phyloP scores from a whole-genome alignment of 2,888 invertebrate genomes.

The Xanthorhoe designata region DNA sequence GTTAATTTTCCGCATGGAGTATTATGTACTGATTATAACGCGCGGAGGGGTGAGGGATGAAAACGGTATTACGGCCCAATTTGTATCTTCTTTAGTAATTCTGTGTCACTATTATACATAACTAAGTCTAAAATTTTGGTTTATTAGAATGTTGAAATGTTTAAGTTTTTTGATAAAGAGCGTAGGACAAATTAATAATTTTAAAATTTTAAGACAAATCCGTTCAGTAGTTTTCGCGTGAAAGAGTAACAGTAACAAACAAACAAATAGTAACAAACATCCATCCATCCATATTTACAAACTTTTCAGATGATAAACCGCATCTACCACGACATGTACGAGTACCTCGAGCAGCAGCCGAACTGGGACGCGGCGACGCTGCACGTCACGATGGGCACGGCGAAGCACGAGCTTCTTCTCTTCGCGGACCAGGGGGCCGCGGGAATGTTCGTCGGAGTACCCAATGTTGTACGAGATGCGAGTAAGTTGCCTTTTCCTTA shows the following conservation, averaged over 20 bases:
- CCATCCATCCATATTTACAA: too few relatives aligned
- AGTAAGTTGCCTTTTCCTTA: conserved; percentile 53
- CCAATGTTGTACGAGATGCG: conserved; percentile 61
- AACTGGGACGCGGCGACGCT: conserved; percentile 69
- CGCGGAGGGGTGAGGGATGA: background rate
- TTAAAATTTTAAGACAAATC: too few relatives aligned
- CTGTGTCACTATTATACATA: too few relatives aligned
- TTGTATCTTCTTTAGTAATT: too few relatives aligned
- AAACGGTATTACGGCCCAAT: too few relatives aligned
- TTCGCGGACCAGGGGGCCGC: conserved; percentile 70
- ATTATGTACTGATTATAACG: background rate
- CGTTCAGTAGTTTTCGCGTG: too few relatives aligned
- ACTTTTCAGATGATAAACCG: conserved; percentile 63
- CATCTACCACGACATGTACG: conserved; percentile 67
- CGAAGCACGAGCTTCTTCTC: conserved; percentile 64
- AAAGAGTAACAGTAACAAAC: too few relatives aligned
- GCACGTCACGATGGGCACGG: conserved; percentile 56
- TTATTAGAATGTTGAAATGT: too few relatives aligned
- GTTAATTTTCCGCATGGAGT: conserved; percentile 27
- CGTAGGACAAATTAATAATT: too few relatives aligned
- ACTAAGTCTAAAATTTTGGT: too few relatives aligned
- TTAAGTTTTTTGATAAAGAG: too few relatives aligned
- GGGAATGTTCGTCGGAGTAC: conserved; percentile 66
- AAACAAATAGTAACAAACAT: too few relatives aligned
- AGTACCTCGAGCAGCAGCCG: conserved; percentile 67